Base-by-base conservation (phyloP, 92 coral and sea anemone species). In the Epizoanthus illoricatus region DNA sequence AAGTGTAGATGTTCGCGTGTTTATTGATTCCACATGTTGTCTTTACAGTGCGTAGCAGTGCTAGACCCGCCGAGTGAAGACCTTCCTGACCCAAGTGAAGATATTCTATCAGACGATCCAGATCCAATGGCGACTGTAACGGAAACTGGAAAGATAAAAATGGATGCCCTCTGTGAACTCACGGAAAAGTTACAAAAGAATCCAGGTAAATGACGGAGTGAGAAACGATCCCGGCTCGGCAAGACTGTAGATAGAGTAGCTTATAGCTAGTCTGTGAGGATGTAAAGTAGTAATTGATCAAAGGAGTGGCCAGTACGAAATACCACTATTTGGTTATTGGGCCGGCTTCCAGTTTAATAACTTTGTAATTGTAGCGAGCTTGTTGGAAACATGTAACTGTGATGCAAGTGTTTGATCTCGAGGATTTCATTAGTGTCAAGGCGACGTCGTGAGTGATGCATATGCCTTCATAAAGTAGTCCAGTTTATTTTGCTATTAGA, bases 151-250 rank as follows among this genome's bases (percentile, higher is more conserved):
- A 86, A 86, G 73, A 84, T 92, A 56, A 92, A 91, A 61, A 93
- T 93, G 97, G 97, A 93, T 84, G 94, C 92, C 23, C 76, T 93
- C 5, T 93, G 97, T 88, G 94, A 93, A 79, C 90, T 93, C 19
- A 91, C 97, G 45, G 94, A 92, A 16, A 91, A 93, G 83, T 86
- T 88, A 17, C 92, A 91, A 20, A 86, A 75, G 66, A 80, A 84
- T 65, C 91, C 97, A 49, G 79, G 89, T 74, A 80, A 86, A 74
- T 89, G 90, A 75, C 85, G 75, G 75, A 55, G 6, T 16, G 4
- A 21, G 3, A 12, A 39, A 33, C 40, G 18, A 68, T 33, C 21
- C 20, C 19, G 40, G n/a, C n/a, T n/a, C 52, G 16, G 52, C 9
- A 68, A 67, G 72, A 43, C 49, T 7, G 49, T 43, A 43, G 7